Percentiles rank a stretch among this genome's conserved stretches.
These are phyloP conservation scores for Tetragnatha montana DNA, from an alignment of 2,888 invertebrate genomes.

Conservation along the genomic window DNA sequence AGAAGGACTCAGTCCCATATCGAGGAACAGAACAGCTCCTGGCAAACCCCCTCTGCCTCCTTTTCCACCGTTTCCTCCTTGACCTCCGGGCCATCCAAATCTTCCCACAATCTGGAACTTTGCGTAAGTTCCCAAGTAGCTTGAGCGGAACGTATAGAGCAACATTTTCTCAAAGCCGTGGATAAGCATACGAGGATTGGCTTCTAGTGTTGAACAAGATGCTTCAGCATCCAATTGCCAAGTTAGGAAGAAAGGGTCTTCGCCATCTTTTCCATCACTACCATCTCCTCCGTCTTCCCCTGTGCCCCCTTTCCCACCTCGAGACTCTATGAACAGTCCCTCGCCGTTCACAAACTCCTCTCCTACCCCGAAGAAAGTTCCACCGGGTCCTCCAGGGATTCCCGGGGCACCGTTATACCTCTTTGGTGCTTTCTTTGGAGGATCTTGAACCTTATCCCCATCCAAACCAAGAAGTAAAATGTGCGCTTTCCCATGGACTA, in stretches of 20 bases:
- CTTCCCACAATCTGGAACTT: neutral
- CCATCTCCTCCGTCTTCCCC: neutral
- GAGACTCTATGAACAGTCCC: constrained; percentile 7
- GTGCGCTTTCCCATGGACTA: no score
- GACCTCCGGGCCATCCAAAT: neutral
- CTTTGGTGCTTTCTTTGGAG: neutral
- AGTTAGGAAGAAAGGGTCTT: neutral
- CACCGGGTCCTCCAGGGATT: constrained; percentile 7
- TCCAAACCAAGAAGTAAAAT: no score
- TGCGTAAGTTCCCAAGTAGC: neutral
- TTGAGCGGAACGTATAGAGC: neutral
- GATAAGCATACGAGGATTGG: neutral
- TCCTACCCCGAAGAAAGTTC: constrained; percentile 31
- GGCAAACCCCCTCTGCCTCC: constrained; percentile 2
- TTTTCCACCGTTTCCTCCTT: constrained; percentile 22
- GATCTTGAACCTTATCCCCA: no score
- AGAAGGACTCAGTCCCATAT: neutral
- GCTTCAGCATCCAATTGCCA: no score
- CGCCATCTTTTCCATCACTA: neutral
- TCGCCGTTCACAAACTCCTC: neutral
- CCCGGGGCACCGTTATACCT: constrained; percentile 13
- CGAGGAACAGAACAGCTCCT: neutral
- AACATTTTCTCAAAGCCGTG: neutral
- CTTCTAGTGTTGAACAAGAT: neutral
- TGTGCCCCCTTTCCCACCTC: constrained; percentile 21